These are phyloP conservation scores for Lypha dubia DNA, from an alignment of 2,888 invertebrate genomes.

Conservation along the genomic window DNA sequence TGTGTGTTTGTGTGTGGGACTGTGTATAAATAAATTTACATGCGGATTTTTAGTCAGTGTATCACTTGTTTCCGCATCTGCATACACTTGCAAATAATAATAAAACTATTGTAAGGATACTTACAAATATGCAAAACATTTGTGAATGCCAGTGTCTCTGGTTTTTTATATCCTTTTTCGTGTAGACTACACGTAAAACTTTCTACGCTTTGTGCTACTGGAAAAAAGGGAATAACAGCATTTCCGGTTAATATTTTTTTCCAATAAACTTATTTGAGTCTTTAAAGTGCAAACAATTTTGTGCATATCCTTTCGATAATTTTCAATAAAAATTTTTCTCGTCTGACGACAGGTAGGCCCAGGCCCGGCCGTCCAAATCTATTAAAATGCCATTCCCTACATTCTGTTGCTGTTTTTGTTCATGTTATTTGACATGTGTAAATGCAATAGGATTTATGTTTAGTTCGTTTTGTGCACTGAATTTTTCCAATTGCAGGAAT, in stretches of 20 bases:
- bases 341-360: slow-evolving; percentile 29
- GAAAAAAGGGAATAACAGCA: background rate
- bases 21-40: slow-evolving; percentile 60
- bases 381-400: slow-evolving; percentile 51
- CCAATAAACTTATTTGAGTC: background rate
- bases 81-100: slow-evolving; percentile 46
- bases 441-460: slow-evolving; percentile 42
- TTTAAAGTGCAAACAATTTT: background rate
- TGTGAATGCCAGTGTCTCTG: background rate
- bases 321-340: background rate
- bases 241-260: no score
- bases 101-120: slow-evolving; percentile 41
- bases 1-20: background rate
- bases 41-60: slow-evolving; percentile 56
- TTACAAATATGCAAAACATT: slow-evolving; percentile 55
- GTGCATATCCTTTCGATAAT: background rate
- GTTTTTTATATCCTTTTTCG: background rate
- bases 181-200: background rate
- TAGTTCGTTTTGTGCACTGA: slow-evolving; percentile 5
- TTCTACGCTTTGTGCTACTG: background rate
- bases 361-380: slow-evolving; percentile 38
- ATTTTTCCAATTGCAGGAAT: slow-evolving; percentile 47
- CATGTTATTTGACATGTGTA: slow-evolving; percentile 31
- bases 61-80: slow-evolving; percentile 44
- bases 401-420: background rate